Evolutionary conservation across 1,140 invertebrate genomes (phyloP), one percentile per base, ranked within the genome.

Genomic region (Globodera ellingtonae): DNA sequence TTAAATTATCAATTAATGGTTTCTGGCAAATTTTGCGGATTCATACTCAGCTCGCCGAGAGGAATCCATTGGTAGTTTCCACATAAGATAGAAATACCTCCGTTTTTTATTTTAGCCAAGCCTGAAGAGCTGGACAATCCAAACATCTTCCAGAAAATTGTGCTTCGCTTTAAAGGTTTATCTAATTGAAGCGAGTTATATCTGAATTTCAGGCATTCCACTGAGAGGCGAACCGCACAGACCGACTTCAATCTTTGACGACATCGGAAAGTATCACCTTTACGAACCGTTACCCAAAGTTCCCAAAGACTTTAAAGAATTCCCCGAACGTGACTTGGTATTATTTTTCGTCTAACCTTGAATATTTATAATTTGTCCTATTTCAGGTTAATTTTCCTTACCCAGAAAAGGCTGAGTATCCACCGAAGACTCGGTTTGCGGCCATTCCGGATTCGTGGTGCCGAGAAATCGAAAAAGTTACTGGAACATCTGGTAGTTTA

Each of bases 401-500:
- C 78, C 87, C 87, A 6, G 85, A 81, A 72, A 75, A 79, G 70
- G 78, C 76, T 52, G 81, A 83, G 81, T 89, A 87, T 65, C 82
- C 88, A 21, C 88, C 88, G n/a, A 89, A 89, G 81, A 83, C 82
- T 56, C 86, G 87, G 24, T 59, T 88, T 47, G 72, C 86, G 13
- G 85, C 87, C 73, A 80, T 88, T 62, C 87, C 87, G 35, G 84
- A 88, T 73, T 86, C 87, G 13, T 89, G 88, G 88, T 83, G 78
- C 72, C 89, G 83, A 67, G 84, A 86, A 48, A 86, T 88, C 81
- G 78, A 88, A 13, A 88, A 88, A 71, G 81, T 89, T 72, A 88
- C 87, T 69, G 87, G 87, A 72, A 84, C 86, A 21, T 88, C 88
- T 3, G 87, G 86, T 86, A 75, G 8, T 70, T 18, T 10, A 35